phyloP scores from a whole-genome alignment of 1,140 invertebrate genomes.

The Drosophila mayri region DNA sequence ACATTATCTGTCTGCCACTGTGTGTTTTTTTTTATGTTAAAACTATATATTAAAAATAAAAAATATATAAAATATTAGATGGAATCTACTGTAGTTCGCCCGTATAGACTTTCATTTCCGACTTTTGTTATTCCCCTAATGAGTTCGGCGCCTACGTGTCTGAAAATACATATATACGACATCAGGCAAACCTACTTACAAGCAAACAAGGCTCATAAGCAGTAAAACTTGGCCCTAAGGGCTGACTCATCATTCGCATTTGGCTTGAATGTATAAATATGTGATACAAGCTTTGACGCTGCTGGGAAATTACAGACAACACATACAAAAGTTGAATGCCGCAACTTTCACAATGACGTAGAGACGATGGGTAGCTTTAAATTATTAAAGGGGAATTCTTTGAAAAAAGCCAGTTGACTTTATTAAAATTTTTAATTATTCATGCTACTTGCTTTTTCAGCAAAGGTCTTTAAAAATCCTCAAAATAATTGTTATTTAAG shows the following conservation, averaged over 20 bases:
- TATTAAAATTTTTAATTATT: not conserved
- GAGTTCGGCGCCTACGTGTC: conserved; percentile 16
- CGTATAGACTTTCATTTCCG: conserved; percentile 16
- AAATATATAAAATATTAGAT: not conserved
- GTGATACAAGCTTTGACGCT: not conserved
- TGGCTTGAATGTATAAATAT: not conserved
- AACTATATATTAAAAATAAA: not conserved
- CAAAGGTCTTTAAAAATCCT: not conserved
- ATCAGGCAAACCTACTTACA: not conserved
- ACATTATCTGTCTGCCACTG: not conserved
- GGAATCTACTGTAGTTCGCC: not conserved
- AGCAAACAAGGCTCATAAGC: not conserved
- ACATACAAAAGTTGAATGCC: not conserved
- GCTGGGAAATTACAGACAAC: not conserved
- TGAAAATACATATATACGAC: conserved; percentile 12
- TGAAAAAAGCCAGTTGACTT: not conserved
- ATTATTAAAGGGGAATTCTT: not conserved
- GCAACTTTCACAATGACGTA: conserved; percentile 16
- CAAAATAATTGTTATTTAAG: not conserved
- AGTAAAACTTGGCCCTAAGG: conserved; percentile 6
- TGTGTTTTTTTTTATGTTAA: not conserved
- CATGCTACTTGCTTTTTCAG: not conserved
- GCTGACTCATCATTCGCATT: conserved; percentile 13
- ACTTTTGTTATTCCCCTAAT: conserved; percentile 1
- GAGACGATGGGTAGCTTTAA: not conserved